Base-by-base conservation (phyloP, 2,113 vertebrate species). In the Phoenicopterus ruber region DNA sequence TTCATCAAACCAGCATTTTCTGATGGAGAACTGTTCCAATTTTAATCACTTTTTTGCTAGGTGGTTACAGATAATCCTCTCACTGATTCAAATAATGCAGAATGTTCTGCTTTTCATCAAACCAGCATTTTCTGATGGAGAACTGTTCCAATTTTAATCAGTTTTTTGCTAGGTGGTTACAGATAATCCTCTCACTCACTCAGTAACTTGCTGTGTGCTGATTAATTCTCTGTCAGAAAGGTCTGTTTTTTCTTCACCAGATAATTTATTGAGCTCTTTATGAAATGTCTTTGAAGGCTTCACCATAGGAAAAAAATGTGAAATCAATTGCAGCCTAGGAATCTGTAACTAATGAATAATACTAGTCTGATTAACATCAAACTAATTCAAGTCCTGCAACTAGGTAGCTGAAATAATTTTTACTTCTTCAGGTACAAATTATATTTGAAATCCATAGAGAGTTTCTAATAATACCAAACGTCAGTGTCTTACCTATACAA, bases 341-440 rank as follows among this genome's bases (percentile, higher is more conserved):
- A 40, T 83, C 76, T 96, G 50, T 90, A 88, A 86, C 79, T 95
- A 86, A 95, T 97, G 90, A 94, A 95, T 93, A 93, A 86, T 93
- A 86, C 65, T 83, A 81, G 58, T 50, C 82, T 92, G 76, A 96
- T 96, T 94, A 93, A 93, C 91, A 82, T 84, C 57, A 90, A 83
- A 95, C 42, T 92, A 84, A 93, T 86, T 88, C 86, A 84, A 79
- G 57, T 55, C 38, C 59, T 84, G 34, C 72, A 92, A 84, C 76
- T 86, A 95, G 50, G n/a, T 88, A 81, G 34, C 63, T 86, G 81
- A 72, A 96, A 80, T 86, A 50, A 82, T 82, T 96, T 93, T 92
- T 63, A 63, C 26, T 92, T 82, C 17, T 94, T 89, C 32, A 67
- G 69, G 52, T 92, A 91, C n/a, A 92, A 88, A 94, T 89, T 78